Base-by-base conservation (phyloP, 2,113 vertebrate genomes). In the Equus przewalskii region DNA sequence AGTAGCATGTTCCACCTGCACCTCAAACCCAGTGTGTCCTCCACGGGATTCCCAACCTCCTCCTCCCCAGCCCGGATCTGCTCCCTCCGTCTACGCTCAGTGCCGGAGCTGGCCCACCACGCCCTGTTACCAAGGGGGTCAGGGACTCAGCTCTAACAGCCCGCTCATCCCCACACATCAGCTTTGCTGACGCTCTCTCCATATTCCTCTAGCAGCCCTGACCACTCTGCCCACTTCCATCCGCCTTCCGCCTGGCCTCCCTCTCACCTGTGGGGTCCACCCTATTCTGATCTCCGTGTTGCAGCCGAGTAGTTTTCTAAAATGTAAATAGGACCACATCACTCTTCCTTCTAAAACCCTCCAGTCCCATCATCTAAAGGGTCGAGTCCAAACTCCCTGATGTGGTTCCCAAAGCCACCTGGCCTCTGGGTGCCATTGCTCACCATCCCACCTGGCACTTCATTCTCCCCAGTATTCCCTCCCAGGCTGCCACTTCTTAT, bases 101-200 rank as follows among this genome's bases (percentile, higher is more conserved):
- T 24, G 11, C 46, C 49, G 7, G n/a, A 94, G 26, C 60, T 18
- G 24, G 15, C 13, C 12, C 80, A 4, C 0, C 2, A 14, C 2
- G 7, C 12, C 0, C 30, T 26, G 36, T 44, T 3, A 26, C 36
- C 46, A 30, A 62, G 44, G 44, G 91, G 19, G 64, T 54, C 26
- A 15, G 21, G 36, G 46, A 19, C 58, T 88, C 44, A 51, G 81
- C 28, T 41, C 16, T 54, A 9, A 10, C 3, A 0, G 46, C 6
- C 15, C 0, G 0, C 7, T 24, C 41, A 6, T 18, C 1, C 5
- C 19, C 0, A 14, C 18, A 8, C 49, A 7, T 7, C 30, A 44
- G 41, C 46, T 33, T 69, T 16, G 41, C 33, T 14, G 80, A 26
- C 18, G 19, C 58, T 21, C 65, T 3, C 49, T 64, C 49, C 7